Percentiles rank a stretch among this genome's conserved stretches.
Conservation (phyloP, 2,113 vertebrate genomes). For the Centrocercus urophasianus region DNA sequence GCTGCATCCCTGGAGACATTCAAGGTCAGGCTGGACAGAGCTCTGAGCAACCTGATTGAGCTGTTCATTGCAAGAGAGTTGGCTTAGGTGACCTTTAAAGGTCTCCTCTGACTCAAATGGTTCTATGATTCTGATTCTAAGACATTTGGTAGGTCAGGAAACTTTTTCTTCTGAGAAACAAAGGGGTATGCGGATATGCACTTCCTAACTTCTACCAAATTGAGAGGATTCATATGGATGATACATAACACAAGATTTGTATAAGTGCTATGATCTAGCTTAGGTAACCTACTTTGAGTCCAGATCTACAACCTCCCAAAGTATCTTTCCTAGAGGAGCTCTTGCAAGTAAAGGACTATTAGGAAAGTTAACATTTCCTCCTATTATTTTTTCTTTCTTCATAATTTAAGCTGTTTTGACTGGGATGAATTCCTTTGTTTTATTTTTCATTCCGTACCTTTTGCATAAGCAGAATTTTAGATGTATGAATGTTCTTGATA, state of each 20-base stretch:
- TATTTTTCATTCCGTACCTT: not conserved
- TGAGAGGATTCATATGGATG: accelerated
- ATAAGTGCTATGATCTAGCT: not conserved
- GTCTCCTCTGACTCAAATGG: too few species aligned
- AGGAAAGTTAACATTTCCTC: not conserved
- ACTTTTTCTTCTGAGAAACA: not conserved
- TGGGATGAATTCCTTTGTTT: not conserved
- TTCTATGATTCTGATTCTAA: too few species aligned
- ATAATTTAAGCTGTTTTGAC: not conserved
- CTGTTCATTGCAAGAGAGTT: too few species aligned
- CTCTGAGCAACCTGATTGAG: too few species aligned
- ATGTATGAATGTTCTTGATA: not conserved
- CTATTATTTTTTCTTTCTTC: not conserved
- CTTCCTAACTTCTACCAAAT: not conserved
- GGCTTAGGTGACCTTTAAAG: too few species aligned
- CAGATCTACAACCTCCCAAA: accelerated
- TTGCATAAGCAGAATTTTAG: not conserved
- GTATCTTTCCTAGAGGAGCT: accelerated
- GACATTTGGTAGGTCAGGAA: not conserved
- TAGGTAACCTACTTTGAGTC: not conserved
- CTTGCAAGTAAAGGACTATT: not conserved
- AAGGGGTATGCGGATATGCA: not conserved
- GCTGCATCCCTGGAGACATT: too few species aligned
- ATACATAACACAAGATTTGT: accelerated
- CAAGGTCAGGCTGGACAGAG: too few species aligned